Conservation (phyloP, 2,888 invertebrate genomes). For the Andrena dorsata region DNA sequence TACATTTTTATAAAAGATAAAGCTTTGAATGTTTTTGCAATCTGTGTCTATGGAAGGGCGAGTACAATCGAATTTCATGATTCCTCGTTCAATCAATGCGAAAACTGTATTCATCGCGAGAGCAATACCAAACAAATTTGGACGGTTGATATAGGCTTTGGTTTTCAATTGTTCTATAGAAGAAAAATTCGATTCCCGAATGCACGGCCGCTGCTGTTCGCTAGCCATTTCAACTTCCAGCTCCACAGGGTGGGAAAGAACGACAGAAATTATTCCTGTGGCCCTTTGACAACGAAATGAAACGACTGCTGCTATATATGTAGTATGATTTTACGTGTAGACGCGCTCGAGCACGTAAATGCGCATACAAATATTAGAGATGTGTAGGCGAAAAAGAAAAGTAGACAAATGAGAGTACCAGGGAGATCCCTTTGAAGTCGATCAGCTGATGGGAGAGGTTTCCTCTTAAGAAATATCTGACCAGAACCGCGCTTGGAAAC, state of each 20-base stretch:
- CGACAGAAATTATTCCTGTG: conserved; percentile 13
- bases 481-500: conserved; percentile 18
- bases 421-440: conserved; percentile 51
- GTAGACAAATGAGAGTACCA: conserved; percentile 34
- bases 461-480: conserved; percentile 42
- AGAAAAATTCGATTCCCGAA: not conserved
- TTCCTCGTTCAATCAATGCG: not conserved
- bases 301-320: conserved; percentile 10
- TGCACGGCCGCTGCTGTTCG: not conserved
- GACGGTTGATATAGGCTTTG: not conserved
- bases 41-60: not conserved
- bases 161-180: not conserved
- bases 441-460: conserved; percentile 25
- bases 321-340: conserved; percentile 13
- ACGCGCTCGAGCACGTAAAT: conserved; percentile 4
- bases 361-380: conserved; percentile 7
- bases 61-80: not conserved
- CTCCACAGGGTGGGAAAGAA: not conserved
- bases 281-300: conserved; percentile 16
- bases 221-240: conserved; percentile 8
- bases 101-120: not conserved
- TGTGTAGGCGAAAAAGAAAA: conserved; percentile 9
- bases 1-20: too few species aligned
- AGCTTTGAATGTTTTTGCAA: too few species aligned
- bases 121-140: not conserved